phyloP scores from a whole-genome alignment of 2,797 vertebrate genomes.

The Carapus acus region DNA sequence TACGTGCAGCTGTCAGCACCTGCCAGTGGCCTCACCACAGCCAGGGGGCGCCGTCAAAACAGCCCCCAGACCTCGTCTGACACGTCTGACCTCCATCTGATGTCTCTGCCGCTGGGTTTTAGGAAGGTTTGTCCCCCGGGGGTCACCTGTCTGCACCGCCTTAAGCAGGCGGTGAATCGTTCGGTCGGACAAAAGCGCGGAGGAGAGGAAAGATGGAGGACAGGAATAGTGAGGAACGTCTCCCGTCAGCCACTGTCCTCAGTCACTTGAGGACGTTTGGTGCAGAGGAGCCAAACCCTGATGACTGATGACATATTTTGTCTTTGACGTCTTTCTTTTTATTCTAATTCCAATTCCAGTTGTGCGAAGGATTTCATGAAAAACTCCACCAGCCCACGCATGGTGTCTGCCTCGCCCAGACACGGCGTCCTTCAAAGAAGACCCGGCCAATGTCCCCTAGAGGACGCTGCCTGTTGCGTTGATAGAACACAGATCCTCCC shows the following conservation, averaged over 20 bases:
- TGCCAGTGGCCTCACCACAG: slow-evolving; percentile 55
- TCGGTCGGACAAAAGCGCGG: too few relatives aligned
- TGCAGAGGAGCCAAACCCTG: too few relatives aligned
- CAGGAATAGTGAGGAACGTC: too few relatives aligned
- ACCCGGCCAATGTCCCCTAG: slow-evolving; percentile 34
- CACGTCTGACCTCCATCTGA: slow-evolving; percentile 47
- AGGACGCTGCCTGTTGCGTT: slow-evolving; percentile 30
- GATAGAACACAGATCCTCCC: slow-evolving; percentile 60
- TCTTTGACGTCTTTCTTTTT: slow-evolving; percentile 2
- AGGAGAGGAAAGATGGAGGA: too few relatives aligned
- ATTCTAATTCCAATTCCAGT: not conserved
- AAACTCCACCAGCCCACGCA: not conserved
- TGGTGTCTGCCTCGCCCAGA: slow-evolving; percentile 1
- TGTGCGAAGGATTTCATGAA: not conserved
- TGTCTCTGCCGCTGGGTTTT: too few relatives aligned
- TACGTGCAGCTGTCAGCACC: slow-evolving; percentile 62
- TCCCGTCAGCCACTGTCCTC: too few relatives aligned
- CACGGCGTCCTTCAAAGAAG: slow-evolving; percentile 31
- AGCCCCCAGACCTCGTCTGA: slow-evolving; percentile 64
- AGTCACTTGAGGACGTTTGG: too few relatives aligned
- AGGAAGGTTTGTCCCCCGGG: too few relatives aligned
- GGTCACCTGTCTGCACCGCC: too few relatives aligned
- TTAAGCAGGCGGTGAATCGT: too few relatives aligned
- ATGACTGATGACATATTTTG: too few relatives aligned
- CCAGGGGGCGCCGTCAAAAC: slow-evolving; percentile 68